Evolutionary conservation across 2,888 invertebrate species (phyloP), one percentile per base, ranked within the genome.

Genomic region (Carcina quercana): DNA sequence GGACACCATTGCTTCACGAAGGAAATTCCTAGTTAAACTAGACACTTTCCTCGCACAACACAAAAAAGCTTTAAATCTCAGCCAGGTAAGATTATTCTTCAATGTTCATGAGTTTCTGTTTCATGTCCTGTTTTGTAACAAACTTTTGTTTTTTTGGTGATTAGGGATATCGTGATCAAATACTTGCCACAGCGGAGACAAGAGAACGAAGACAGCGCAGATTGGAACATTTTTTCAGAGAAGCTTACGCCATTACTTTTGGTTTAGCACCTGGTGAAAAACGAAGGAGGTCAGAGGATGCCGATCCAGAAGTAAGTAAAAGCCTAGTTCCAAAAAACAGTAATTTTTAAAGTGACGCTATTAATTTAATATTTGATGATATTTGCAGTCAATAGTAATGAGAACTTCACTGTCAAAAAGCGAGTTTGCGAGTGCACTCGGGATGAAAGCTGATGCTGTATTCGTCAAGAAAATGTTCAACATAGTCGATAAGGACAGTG

Each of bases 381-480:
- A 10, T 17, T 25, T 25, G 5, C 63, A 83, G 35, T 93, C 96
- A 30, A 95, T 95, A 40, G 95, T 96, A 0, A 97, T 96, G 96
- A 84, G 96, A 30, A 97, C 96, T 0, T 95, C 95, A 0, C 68
- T 97, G 35, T 95, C 96, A 0, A 95, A 94, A 59, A 88, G 92
- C 28, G 97, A 98, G 71, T 97, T 98, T 57, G 97, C 97, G 0
- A 94, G 94, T 31, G 97, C 97, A 0, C 80, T 98, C 3, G 98
- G 97, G 21, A 98, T 98, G 98, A 93, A 93, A 63, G 86, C 94
- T 0, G 95, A 96, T 54, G 97, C 96, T 13, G 92, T 97, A 32
- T 98, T 98, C 63, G 97, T 98, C 0, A 91, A 94, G 55, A 95
- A 96, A 74, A 97, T 98, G 97, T 98, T 98, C 65, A 96, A 97